These are phyloP conservation scores for Pammene fasciana DNA, from an alignment of 2,888 invertebrate species.

Conservation along the genomic window DNA sequence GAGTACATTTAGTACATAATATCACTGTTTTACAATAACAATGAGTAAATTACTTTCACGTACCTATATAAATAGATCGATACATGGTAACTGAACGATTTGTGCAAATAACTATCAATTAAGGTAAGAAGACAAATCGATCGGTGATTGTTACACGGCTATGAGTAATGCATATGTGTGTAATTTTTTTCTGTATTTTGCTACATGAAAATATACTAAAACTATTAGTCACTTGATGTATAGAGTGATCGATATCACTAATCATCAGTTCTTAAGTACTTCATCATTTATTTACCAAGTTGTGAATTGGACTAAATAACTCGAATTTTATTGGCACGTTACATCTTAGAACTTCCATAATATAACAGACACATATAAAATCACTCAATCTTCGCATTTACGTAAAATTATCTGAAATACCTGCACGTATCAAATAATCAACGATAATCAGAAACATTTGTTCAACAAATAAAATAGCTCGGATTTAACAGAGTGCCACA, in stretches of 20 bases:
- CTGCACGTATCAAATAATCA: conserved; percentile 42
- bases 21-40: conserved; percentile 69
- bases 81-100: conserved; percentile 72
- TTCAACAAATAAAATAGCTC: conserved; percentile 26
- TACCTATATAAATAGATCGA: conserved; percentile 49
- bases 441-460: conserved; percentile 31
- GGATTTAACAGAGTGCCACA: conserved; percentile 49
- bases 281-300: not conserved
- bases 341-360: conserved; percentile 19
- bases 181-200: not conserved
- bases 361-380: conserved; percentile 25
- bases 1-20: conserved; percentile 56
- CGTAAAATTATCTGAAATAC: conserved; percentile 32
- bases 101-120: conserved; percentile 54
- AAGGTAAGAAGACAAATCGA: conserved; percentile 30
- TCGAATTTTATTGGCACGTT: conserved; percentile 46
- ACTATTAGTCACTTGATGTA: conserved; percentile 2
- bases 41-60: conserved; percentile 52
- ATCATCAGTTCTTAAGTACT: conserved; percentile 20
- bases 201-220: not conserved
- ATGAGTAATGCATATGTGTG: too few species aligned
- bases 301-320: conserved; percentile 6
- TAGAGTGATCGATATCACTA: conserved; percentile 1
- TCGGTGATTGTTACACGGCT: too few species aligned
- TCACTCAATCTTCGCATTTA: conserved; percentile 18